Evolutionary conservation across 2,888 invertebrate genomes (phyloP).

Genomic region (Drosophila lutescens): DNA sequence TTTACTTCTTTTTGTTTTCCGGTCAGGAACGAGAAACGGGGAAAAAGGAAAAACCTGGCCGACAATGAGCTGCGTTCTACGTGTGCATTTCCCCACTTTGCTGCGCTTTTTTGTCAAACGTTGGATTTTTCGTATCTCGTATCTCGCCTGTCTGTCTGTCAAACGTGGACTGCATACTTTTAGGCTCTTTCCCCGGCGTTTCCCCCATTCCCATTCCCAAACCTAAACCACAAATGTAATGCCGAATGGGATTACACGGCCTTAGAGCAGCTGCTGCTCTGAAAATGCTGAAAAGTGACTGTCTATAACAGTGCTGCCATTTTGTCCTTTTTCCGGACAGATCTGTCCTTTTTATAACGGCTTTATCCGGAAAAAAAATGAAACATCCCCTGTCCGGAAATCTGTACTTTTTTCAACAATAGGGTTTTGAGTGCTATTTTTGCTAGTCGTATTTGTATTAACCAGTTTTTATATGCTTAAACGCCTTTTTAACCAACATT

Average conservation of each 20-base stretch:
- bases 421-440: no score
- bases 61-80: conserved; percentile 75
- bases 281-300: conserved; percentile 5
- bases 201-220: conserved; percentile 5
- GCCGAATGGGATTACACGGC: conserved; percentile 42
- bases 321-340: no score
- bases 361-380: no score
- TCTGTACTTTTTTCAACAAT: no score
- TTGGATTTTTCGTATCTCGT: conserved; percentile 9
- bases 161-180: conserved; percentile 73
- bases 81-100: conserved; percentile 59
- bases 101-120: conserved; percentile 67
- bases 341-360: no score
- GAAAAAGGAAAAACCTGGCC: background rate
- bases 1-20: conserved; percentile 25
- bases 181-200: conserved; percentile 44
- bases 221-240: conserved; percentile 50
- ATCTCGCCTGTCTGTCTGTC: conserved; percentile 39
- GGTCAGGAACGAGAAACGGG: conserved; percentile 55
- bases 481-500: no score
- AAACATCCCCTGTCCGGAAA: no score
- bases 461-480: no score
- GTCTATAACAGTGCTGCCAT: no score
- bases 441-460: no score
- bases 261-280: conserved; percentile 23